Conservation (phyloP, 2,113 vertebrate genomes). For the Semnornis frantzii region DNA sequence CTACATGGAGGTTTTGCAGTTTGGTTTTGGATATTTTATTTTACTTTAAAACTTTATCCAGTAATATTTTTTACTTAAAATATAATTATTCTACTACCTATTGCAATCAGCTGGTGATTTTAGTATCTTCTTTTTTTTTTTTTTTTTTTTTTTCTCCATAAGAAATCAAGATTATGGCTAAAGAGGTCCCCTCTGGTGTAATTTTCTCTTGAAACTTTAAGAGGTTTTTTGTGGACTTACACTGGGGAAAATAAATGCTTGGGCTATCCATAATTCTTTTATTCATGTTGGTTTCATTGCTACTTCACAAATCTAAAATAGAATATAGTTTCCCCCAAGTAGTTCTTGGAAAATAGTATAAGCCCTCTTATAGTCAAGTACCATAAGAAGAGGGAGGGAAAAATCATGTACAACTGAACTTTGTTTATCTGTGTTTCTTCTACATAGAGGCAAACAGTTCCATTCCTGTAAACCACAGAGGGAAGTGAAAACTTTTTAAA, state of each 20-base stretch:
- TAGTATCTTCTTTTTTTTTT: not conserved
- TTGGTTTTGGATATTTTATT: not conserved
- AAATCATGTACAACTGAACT: not conserved
- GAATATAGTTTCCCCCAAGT: not conserved
- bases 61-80: not conserved
- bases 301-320: not conserved
- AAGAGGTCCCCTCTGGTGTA: not conserved
- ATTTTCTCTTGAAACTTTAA: not conserved
- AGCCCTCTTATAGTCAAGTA: not conserved
- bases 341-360: not conserved
- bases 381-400: not conserved
- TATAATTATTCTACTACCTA: not conserved
- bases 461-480: not conserved
- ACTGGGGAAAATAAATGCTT: not conserved
- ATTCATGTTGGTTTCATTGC: not conserved
- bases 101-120: not conserved
- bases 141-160: no score
- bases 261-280: not conserved
- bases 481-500: not conserved
- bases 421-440: not conserved
- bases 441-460: not conserved
- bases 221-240: not conserved
- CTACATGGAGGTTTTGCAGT: not conserved
- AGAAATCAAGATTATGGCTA: not conserved
- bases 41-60: not conserved